Percentiles rank a stretch among this genome's conserved stretches.
Conservation (phyloP, 2,113 vertebrate genomes). For the Holacanthus passer region DNA sequence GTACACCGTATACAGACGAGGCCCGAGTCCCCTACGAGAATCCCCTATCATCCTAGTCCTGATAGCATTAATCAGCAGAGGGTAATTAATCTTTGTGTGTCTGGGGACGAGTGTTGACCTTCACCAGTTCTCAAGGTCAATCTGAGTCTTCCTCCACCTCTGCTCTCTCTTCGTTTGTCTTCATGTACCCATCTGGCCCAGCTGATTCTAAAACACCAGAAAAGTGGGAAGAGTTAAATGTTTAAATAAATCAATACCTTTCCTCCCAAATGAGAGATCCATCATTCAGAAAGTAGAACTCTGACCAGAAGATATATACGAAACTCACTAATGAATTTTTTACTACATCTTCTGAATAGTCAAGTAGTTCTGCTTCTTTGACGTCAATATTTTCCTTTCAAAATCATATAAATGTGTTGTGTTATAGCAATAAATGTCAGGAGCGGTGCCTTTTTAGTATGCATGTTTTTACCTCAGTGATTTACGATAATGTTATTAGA, state of each 20-base stretch:
- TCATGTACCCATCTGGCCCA: conserved; percentile 28
- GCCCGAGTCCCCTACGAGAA: conserved; percentile 7
- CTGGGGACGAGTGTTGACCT: conserved; percentile 43
- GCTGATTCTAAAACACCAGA: not conserved
- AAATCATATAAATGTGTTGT: not conserved
- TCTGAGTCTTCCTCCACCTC: conserved; percentile 21
- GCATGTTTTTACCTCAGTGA: not conserved
- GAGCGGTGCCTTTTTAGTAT: not conserved
- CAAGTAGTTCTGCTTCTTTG: not conserved
- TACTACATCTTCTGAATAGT: not conserved
- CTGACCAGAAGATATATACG: not conserved
- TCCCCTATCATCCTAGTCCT: conserved; percentile 29
- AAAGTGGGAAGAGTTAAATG: conserved; percentile 25
- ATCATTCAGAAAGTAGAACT: not conserved
- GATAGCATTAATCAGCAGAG: conserved; percentile 60
- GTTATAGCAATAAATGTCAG: not conserved
- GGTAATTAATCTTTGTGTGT: conserved; percentile 62
- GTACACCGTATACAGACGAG: conserved; percentile 19
- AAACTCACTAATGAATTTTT: not conserved
- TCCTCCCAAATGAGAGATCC: not conserved
- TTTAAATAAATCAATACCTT: not conserved
- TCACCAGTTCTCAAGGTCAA: conserved; percentile 62
- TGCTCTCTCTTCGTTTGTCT: conserved; percentile 14
- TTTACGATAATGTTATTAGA: not conserved
- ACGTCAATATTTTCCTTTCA: not conserved